Evolutionary conservation across 2,797 vertebrate genomes (phyloP), one percentile per base, ranked within the genome.

Genomic region (Silurus lanzhouensis): DNA sequence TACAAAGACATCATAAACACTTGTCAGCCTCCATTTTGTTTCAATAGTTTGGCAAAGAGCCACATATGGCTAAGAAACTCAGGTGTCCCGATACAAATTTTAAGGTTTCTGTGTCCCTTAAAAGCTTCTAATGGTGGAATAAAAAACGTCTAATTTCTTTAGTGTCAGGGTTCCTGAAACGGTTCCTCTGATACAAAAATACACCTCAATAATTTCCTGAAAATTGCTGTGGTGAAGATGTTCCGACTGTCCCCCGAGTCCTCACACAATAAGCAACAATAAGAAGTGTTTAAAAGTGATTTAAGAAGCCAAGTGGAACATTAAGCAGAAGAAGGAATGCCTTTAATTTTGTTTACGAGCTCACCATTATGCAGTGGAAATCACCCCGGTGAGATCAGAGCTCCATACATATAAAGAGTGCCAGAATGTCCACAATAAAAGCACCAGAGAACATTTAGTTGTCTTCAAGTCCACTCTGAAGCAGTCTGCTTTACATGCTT

Each of bases 311-410:
- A 57, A 67, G 58, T 19, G 71, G 25, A 71, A 67, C 44, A 84
- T 77, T 87, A 66, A 85, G 63, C 80, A 55, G 81, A 83, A 86
- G 67, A 87, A 66, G 85, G 86, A 74, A 68, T 55, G 55, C 0
- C 61, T 85, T 82, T 85, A 52, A 84, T 86, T 79, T 63, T 48
- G 74, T 86, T 70, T 87, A 81, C 48, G 63, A 52, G 74, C 82
- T 85, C 48, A 68, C 83, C 44, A 84, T 77, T 83, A 77, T 70
- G 72, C 67, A 78, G 76, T 80, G 64, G 83, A 87, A 84, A 83
- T 71, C 58, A 82, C 61, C 46, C 61, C 83, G 55, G 52, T 27
- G 55, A 84, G 71, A 85, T 89, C 70, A 84, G 81, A 77, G 76
- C 83, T 44, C 57, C 19, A n/a, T 13, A 61, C 19, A 60, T 22